phyloP scores from a whole-genome alignment of 2,888 invertebrate species.

The Graphium colonna region DNA sequence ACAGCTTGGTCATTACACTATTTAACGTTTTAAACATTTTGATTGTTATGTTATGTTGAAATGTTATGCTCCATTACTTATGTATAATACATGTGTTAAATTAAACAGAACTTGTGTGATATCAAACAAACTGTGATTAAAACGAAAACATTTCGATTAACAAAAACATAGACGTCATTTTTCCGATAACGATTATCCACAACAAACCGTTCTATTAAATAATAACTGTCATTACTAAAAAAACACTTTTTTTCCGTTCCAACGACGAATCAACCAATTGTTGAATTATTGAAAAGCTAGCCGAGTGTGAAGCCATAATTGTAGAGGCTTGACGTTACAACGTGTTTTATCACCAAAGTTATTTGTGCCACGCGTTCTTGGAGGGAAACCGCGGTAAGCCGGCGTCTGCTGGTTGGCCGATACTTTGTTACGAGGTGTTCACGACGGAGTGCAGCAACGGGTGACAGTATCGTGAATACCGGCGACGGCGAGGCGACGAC shows the following conservation, averaged over 20 bases:
- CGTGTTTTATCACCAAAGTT: conserved; percentile 13
- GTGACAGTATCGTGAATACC: conserved; percentile 43
- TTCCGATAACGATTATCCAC: too few relatives aligned
- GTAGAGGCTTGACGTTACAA: not conserved
- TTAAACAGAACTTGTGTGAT: too few relatives aligned
- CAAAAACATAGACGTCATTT: too few relatives aligned
- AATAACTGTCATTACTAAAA: not conserved
- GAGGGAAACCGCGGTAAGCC: conserved; percentile 34
- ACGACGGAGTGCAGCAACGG: conserved; percentile 49
- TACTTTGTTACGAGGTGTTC: conserved; percentile 63
- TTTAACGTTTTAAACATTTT: too few relatives aligned
- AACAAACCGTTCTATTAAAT: not conserved
- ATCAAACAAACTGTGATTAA: too few relatives aligned
- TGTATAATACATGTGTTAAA: too few relatives aligned
- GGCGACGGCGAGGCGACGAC: conserved; percentile 30
- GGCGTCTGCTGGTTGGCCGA: conserved; percentile 57
- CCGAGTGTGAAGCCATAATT: conserved; percentile 1
- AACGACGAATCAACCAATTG: not conserved
- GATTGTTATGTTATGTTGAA: too few relatives aligned
- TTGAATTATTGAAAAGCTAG: conserved; percentile 5
- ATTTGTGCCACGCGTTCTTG: conserved; percentile 39
- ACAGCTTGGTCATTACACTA: too few relatives aligned
- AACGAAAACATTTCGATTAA: too few relatives aligned
- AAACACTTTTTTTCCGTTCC: not conserved
- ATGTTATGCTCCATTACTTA: too few relatives aligned